Evolutionary conservation across 2,888 invertebrate genomes (phyloP), one percentile per base, ranked within the genome.

Genomic region (Troides oblongomaculatus): DNA sequence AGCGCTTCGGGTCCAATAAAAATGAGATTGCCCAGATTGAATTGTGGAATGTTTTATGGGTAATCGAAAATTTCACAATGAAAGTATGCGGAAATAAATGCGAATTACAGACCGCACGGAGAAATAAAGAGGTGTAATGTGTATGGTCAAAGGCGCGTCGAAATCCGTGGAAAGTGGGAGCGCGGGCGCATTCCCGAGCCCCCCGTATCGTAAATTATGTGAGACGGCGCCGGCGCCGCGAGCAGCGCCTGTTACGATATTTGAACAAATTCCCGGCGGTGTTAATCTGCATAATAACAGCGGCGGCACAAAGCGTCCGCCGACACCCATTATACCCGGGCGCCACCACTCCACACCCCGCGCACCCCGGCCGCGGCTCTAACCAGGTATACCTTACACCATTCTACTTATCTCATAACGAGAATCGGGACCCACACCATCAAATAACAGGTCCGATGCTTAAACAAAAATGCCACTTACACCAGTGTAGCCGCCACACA

Each of bases 251-350:
- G 92, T 92, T 92, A 92, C 89, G 92, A 90, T 92, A 90, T 91
- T 90, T 91, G 92, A 90, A 92, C 92, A 91, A 91, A 92, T 92
- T 92, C 92, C 92, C 90, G 90, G 83, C 90, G 90, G 92, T 92
- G 92, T 91, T 91, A 91, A 92, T 92, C 92, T 92, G 92, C 92
- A 92, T 92, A 92, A 92, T 92, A 92, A 91, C 89, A 91, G 88
- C 90, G 87, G 85, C 86, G 82, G 85, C 83, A 89, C 90, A 91
- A 91, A 91, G 90, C 88, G 86, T 80, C 85, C 83, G 90, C 92
- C 89, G 91, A 86, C 90, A 83, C 84, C 87, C 88, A 90, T 90
- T 91, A 91, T 86, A 82, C 84, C 81, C 87, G 87, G 88, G 89
- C 92, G 90, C 91, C 90, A 93, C 89, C 89, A 90, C 83, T 82